phyloP scores from a whole-genome alignment of 2,797 vertebrate genomes.

The Hoplostethus atlanticus region DNA sequence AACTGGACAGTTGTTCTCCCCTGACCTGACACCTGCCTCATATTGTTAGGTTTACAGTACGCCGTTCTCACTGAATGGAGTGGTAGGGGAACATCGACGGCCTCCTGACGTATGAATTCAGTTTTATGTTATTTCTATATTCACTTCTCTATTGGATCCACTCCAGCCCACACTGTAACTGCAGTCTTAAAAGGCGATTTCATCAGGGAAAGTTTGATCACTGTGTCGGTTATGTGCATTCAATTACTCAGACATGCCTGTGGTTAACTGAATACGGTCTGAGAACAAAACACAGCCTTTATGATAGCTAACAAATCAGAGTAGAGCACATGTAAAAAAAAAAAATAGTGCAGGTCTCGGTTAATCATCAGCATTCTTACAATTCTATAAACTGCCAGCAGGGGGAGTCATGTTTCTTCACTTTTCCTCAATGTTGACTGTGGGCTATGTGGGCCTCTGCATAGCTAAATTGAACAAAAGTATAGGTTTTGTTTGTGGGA shows the following conservation, averaged over 20 bases:
- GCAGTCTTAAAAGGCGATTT: background rate
- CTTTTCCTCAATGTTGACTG: background rate
- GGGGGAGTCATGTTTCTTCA: conserved; percentile 36
- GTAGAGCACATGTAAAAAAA: background rate
- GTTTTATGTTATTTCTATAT: too few species aligned
- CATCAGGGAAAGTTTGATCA: background rate
- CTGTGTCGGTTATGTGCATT: too few species aligned
- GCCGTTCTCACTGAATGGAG: background rate
- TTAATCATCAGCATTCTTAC: too few species aligned
- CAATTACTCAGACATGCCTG: too few species aligned
- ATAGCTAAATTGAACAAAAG: background rate
- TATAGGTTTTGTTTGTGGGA: background rate
- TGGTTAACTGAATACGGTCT: too few species aligned
- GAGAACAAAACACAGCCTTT: too few species aligned
- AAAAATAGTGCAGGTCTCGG: background rate
- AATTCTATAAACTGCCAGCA: conserved; percentile 28
- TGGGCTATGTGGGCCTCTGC: too few species aligned
- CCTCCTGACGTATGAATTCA: background rate
- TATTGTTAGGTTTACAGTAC: conserved; percentile 18
- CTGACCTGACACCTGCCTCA: conserved; percentile 20
- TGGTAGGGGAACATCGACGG: background rate
- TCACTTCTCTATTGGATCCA: background rate
- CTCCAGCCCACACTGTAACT: background rate
- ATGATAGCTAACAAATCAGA: background rate
- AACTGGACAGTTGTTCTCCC: conserved; percentile 35